Evolutionary conservation across 2,888 invertebrate genomes (phyloP).

Genomic region (Liodrosophila aerea): DNA sequence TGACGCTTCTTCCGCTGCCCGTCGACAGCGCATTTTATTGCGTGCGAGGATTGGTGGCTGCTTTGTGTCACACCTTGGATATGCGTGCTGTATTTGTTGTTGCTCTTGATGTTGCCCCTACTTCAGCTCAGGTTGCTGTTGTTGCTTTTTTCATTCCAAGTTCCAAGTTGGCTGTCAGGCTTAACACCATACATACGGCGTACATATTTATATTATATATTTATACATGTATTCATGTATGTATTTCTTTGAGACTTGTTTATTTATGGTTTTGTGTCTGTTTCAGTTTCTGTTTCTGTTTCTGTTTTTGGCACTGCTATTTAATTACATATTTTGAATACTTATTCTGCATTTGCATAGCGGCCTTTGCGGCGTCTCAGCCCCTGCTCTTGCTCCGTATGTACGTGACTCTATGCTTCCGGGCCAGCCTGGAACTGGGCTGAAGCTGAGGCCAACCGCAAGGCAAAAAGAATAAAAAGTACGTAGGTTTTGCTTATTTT

Average conservation of each 20-base stretch:
- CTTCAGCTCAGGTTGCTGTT: slow-evolving; percentile 8
- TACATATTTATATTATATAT: not conserved
- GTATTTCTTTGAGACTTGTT: slow-evolving; percentile 6
- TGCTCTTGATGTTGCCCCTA: slow-evolving; percentile 17
- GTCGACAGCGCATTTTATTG: slow-evolving; percentile 69
- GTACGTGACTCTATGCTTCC: slow-evolving; percentile 43
- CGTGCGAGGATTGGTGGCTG: slow-evolving; percentile 59
- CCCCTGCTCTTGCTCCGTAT: not conserved
- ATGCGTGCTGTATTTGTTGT: slow-evolving; percentile 34
- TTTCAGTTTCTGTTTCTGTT: slow-evolving; percentile 13
- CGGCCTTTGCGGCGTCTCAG: not conserved
- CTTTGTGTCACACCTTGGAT: slow-evolving; percentile 57
- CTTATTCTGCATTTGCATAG: slow-evolving; percentile 47
- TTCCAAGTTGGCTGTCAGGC: slow-evolving; percentile 48
- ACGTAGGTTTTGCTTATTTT: slow-evolving; percentile 39
- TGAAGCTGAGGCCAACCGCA: slow-evolving; percentile 19
- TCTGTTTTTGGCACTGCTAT: slow-evolving; percentile 30
- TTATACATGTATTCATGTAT: not conserved
- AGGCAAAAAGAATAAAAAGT: slow-evolving; percentile 7
- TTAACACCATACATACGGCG: slow-evolving; percentile 10
- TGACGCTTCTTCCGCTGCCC: slow-evolving; percentile 32
- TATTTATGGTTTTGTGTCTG: slow-evolving; percentile 7
- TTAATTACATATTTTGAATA: slow-evolving; percentile 55
- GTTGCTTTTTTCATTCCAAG: slow-evolving; percentile 45
- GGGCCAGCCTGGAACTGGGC: slow-evolving; percentile 6